These are phyloP conservation scores for Ormyrus rosae DNA, from an alignment of 2,888 invertebrate genomes.

Conservation along the genomic window DNA sequence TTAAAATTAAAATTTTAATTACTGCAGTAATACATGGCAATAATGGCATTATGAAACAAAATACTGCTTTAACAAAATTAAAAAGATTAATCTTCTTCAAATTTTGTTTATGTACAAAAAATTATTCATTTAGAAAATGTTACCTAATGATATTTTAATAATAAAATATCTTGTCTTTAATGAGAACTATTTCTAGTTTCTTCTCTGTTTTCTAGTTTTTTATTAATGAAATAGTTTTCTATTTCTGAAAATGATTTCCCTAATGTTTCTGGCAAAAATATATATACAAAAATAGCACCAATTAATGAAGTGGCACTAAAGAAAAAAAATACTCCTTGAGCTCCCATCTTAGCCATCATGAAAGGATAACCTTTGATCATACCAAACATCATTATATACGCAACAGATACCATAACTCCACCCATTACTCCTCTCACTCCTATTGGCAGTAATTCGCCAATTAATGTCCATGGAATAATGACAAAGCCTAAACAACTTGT, in stretches of 20 bases:
- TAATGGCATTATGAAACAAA: slow-evolving; percentile 19
- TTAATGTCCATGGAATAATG: slow-evolving; percentile 80
- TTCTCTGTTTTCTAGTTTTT: not conserved
- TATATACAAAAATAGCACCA: slow-evolving; percentile 76
- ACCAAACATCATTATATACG: slow-evolving; percentile 78
- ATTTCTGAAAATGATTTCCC: slow-evolving; percentile 79
- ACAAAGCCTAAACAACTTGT: slow-evolving; percentile 78
- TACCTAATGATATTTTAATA: too few relatives aligned
- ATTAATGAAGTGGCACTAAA: slow-evolving; percentile 76
- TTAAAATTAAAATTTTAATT: too few relatives aligned
- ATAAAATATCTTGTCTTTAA: too few relatives aligned
- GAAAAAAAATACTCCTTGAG: slow-evolving; percentile 76
- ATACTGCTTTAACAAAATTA: not conserved
- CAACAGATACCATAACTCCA: slow-evolving; percentile 77
- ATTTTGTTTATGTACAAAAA: too few relatives aligned
- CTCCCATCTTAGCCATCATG: slow-evolving; percentile 72
- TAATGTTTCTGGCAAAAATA: slow-evolving; percentile 79
- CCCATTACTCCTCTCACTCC: slow-evolving; percentile 77
- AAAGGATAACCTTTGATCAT: slow-evolving; percentile 78
- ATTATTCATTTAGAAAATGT: too few relatives aligned
- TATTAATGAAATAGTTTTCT: slow-evolving; percentile 74
- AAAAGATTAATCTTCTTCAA: too few relatives aligned
- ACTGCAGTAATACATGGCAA: too few relatives aligned
- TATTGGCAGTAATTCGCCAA: slow-evolving; percentile 78
- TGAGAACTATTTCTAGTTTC: too few relatives aligned